Base-by-base conservation (phyloP, 2,888 invertebrate genomes). In the Petrolisthes cinctipes region DNA sequence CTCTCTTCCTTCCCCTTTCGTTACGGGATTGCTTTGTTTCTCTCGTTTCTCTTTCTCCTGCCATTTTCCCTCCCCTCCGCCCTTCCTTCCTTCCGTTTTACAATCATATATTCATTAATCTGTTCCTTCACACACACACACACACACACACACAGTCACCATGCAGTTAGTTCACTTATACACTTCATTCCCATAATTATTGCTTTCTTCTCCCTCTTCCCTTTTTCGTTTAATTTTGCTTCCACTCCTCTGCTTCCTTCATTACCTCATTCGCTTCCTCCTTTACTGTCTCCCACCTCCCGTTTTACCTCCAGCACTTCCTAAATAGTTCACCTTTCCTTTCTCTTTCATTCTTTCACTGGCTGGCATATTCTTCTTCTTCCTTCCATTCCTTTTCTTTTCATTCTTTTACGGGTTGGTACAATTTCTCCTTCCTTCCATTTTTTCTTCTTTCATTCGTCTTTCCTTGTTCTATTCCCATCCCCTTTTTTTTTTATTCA, bases 261-360 rank as follows among this genome's bases (percentile, higher is more conserved):
- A 14, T 66, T 17, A 11, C 66, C 11, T 66, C 17, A 17, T 11
- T 17, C 17, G 2, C 11, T 14, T 14, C 37, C 37, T 37, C 37
- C 37, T 37, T 37, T 37, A 37, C 37, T 37, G 37, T 37, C 37
- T 37, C 37, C 37, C 37, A 37, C 37, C 37, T 37, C 37, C 37
- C 37, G 37, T 23, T 73, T 17, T 75, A 37, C 53, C 75, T 75
- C 75, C 23, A 9, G 23, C 75, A 51, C 37, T 37, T 53, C 53
- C 51, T 75, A 37, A 51, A 37, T 75, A 11, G 37, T 17, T 37
- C 51, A 51, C 75, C 53, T 53, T 75, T 53, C 53, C 51, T 75
- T 53, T 75, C 75, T 75, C 51, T 75, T 17, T 37, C 51, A 51
- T 53, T 75, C 75, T 75, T 53, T 75, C 51, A 51, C 37, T 75